Percentiles rank a stretch among this genome's conserved stretches.
These are phyloP conservation scores for Dorcus hopei DNA, from an alignment of 2,888 invertebrate species.

Conservation along the genomic window DNA sequence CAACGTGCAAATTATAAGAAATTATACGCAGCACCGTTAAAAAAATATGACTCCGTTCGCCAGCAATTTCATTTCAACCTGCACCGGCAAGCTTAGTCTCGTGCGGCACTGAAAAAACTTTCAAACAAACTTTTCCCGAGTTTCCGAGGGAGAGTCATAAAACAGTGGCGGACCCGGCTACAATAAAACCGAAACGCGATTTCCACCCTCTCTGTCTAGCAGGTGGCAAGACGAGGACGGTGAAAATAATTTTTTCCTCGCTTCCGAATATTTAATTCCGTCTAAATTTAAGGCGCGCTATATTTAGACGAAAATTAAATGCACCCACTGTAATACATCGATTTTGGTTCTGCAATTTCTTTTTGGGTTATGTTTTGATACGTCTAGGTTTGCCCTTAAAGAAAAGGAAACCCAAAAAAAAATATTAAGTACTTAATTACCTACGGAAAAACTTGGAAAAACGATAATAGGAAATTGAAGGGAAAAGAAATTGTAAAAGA, in stretches of 20 bases:
- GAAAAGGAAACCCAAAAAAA: neutral
- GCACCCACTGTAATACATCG: slow-evolving; percentile 21
- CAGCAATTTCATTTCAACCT: neutral
- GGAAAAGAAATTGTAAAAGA: no score
- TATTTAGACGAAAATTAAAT: neutral
- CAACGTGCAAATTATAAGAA: no score
- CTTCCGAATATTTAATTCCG: no score
- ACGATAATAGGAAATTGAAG: no score
- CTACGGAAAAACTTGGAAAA: no score
- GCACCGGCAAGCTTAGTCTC: neutral
- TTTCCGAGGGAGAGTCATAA: slow-evolving; percentile 40
- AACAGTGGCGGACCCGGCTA: slow-evolving; percentile 36
- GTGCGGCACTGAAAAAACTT: slow-evolving; percentile 28
- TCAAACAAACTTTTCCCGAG: slow-evolving; percentile 34
- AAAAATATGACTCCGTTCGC: neutral
- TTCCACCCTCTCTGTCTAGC: slow-evolving; percentile 33
- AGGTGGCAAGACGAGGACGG: slow-evolving; percentile 28
- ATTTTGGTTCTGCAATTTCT: neutral
- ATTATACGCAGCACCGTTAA: neutral
- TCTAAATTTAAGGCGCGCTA: no score
- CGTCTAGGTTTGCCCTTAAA: neutral
- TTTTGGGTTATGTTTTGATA: slow-evolving; percentile 5
- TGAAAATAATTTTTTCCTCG: no score
- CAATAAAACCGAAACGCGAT: slow-evolving; percentile 43
- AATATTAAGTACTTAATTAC: no score